These are phyloP conservation scores for Sicus ferrugineus DNA, from an alignment of 2,888 invertebrate genomes.

Conservation along the genomic window DNA sequence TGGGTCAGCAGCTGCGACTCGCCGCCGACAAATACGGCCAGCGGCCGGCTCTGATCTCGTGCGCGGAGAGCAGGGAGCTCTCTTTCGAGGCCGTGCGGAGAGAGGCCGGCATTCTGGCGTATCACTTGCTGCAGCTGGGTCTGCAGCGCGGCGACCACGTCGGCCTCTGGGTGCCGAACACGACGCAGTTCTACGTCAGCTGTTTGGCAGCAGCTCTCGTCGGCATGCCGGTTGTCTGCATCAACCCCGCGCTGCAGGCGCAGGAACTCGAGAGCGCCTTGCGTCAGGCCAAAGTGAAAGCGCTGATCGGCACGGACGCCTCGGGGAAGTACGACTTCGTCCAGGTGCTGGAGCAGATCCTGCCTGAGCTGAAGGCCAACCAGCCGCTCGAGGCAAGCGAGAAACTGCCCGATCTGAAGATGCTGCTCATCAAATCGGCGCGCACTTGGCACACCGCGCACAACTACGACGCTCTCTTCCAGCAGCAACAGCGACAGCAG, in stretches of 20 bases:
- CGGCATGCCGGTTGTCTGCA: conserved; percentile 75
- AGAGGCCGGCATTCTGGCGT: conserved; percentile 71
- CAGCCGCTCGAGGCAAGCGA: background rate
- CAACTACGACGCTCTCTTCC: conserved; percentile 59
- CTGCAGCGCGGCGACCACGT: conserved; percentile 75
- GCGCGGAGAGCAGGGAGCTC: conserved; percentile 65
- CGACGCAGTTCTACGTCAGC: conserved; percentile 75
- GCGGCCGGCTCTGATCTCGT: conserved; percentile 67
- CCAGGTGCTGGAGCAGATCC: conserved; percentile 67
- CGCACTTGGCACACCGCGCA: conserved; percentile 59
- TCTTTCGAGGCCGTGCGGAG: conserved; percentile 66
- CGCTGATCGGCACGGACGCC: conserved; percentile 70
- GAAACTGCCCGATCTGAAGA: conserved; percentile 19
- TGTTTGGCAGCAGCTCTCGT: conserved; percentile 74
- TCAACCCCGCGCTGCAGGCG: conserved; percentile 77
- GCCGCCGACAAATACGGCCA: conserved; percentile 67
- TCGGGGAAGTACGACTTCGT: conserved; percentile 74
- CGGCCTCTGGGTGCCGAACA: conserved; percentile 81
- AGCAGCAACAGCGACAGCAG: conserved; percentile 24
- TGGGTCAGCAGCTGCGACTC: conserved; percentile 68
- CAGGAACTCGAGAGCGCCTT: conserved; percentile 75
- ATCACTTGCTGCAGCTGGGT: conserved; percentile 73
- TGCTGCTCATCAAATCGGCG: conserved; percentile 35
- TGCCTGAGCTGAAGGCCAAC: conserved; percentile 66
- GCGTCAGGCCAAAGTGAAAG: conserved; percentile 73